Conservation (phyloP, 2,113 vertebrate genomes). For the Pomatorhinus ruficollis region DNA sequence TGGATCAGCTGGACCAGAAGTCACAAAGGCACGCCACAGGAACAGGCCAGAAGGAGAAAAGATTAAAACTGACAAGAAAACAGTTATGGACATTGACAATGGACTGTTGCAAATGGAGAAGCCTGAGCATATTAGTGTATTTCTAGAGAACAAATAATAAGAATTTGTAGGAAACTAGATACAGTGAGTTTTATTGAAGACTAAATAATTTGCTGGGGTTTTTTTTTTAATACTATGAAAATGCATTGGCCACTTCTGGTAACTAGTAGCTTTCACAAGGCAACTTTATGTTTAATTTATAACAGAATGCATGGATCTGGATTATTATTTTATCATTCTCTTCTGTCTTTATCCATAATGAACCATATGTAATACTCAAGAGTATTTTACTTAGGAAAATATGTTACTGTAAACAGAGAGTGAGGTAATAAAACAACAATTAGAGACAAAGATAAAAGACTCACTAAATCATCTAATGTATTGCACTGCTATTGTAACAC, state of each 20-base stretch:
- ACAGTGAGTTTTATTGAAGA: not conserved
- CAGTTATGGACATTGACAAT: not conserved
- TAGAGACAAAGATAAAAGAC: not conserved
- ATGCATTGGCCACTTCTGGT: fast-evolving
- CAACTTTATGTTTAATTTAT: not conserved
- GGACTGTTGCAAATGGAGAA: not conserved
- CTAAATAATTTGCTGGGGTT: not conserved
- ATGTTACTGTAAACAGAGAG: not conserved
- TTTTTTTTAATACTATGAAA: not conserved
- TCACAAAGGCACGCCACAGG: not conserved
- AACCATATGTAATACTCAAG: not conserved
- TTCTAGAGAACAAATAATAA: not conserved
- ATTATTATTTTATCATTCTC: not conserved
- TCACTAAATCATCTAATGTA: not conserved
- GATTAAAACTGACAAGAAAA: not conserved
- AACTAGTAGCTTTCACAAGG: not conserved
- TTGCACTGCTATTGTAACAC: not conserved
- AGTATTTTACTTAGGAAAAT: not conserved
- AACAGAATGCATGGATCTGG: not conserved
- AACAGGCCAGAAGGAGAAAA: not conserved
- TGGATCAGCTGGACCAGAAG: not conserved
- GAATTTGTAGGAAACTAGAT: not conserved
- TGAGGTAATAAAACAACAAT: not conserved
- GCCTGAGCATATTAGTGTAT: not conserved
- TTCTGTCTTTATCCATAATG: not conserved